A percentile compares a stretch with the other conserved stretches of the same genome.
Evolutionary conservation across 2,797 vertebrate genomes (phyloP).

Genomic region (Liasis olivaceus): DNA sequence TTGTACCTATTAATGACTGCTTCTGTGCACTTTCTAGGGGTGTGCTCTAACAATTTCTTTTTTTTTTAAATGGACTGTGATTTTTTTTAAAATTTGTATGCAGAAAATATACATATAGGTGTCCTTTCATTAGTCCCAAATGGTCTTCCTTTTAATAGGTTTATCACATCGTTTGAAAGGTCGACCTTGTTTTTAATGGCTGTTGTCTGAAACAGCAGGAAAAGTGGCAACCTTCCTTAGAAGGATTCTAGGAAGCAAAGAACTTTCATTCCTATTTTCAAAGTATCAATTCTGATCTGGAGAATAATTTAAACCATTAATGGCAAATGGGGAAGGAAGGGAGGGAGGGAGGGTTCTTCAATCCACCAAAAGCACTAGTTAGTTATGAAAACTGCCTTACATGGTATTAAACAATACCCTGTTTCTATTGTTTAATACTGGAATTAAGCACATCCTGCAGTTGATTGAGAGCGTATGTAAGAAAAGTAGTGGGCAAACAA

Average conservation of each 20-base stretch:
- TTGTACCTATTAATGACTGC: no score
- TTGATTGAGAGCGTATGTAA: not conserved
- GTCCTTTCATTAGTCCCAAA: not conserved
- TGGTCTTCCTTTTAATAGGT: not conserved
- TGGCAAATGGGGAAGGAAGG: no score
- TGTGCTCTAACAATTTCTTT: not conserved
- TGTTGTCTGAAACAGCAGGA: constrained; percentile 29
- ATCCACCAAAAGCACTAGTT: constrained; percentile 17
- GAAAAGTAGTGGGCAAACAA: not conserved
- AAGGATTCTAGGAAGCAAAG: constrained; percentile 35
- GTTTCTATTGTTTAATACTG: constrained; percentile 12
- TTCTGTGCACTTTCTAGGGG: not conserved
- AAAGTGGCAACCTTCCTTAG: constrained; percentile 2
- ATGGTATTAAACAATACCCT: constrained; percentile 35
- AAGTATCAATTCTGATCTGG: constrained; percentile 14
- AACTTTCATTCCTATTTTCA: constrained; percentile 32
- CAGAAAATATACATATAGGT: not conserved
- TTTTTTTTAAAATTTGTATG: not conserved
- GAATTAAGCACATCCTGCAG: not conserved
- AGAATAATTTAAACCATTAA: constrained; percentile 42
- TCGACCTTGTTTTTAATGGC: not conserved
- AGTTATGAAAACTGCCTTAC: constrained; percentile 30
- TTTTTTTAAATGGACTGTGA: not conserved
- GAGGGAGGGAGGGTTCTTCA: no score
- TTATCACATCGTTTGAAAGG: not conserved